Evolutionary conservation across 2,797 vertebrate species (phyloP).

Genomic region (Cichlasoma orientale): DNA sequence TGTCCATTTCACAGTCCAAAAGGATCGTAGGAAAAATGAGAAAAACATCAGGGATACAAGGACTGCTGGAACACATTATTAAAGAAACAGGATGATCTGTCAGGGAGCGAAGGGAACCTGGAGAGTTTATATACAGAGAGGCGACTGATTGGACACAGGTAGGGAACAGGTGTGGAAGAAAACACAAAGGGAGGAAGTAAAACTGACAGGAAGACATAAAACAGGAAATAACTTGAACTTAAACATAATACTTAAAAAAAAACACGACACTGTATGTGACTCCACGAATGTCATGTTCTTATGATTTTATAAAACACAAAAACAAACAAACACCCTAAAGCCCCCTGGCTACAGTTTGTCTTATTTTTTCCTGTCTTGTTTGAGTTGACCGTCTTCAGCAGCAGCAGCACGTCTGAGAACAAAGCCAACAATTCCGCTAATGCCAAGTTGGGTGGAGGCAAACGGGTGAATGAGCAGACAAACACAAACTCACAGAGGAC

Average conservation of each 20-base stretch:
- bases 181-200: background rate
- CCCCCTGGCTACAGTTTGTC: background rate
- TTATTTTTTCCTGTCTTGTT: background rate
- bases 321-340: background rate
- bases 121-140: background rate
- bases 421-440: constrained; percentile 34
- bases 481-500: constrained; percentile 61
- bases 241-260: background rate
- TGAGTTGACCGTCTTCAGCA: background rate
- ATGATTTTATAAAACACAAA: background rate
- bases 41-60: background rate
- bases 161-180: background rate
- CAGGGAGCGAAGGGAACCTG: background rate
- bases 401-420: constrained; percentile 40
- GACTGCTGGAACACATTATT: background rate
- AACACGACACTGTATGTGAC: background rate
- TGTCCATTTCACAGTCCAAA: background rate
- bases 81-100: background rate
- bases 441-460: constrained; percentile 63
- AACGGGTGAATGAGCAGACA: constrained; percentile 70
- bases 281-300: background rate
- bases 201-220: background rate
- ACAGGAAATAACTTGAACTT: background rate
- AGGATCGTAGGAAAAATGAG: background rate
- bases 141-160: background rate